These are phyloP conservation scores for Sparus aurata DNA, from an alignment of 2,797 vertebrate genomes.

Conservation along the genomic window DNA sequence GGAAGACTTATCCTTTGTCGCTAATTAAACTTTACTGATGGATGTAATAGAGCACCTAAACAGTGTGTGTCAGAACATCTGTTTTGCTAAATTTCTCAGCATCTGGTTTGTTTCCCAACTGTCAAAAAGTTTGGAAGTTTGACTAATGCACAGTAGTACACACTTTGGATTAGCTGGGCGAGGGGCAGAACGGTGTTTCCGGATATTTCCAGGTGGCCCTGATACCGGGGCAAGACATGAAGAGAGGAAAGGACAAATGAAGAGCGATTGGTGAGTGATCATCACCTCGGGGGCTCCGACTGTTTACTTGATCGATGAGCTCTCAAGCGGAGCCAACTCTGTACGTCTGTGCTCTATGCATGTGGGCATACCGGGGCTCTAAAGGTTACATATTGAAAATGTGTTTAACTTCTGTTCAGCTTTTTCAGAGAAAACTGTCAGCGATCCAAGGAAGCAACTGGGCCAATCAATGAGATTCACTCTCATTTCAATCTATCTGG, in stretches of 20 bases:
- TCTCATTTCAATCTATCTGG: conserved; percentile 27
- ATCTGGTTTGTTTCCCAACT: conserved; percentile 52
- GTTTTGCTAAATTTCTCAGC: conserved; percentile 20
- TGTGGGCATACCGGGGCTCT: conserved; percentile 1
- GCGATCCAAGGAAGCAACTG: neutral
- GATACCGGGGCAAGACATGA: conserved; percentile 16
- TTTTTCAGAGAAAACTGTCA: neutral
- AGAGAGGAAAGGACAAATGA: conserved; percentile 16
- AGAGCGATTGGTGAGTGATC: conserved; percentile 20
- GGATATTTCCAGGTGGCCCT: conserved; percentile 29
- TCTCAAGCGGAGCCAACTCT: neutral
- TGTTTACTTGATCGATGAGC: conserved; percentile 67
- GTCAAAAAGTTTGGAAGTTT: conserved; percentile 38
- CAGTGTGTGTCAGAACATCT: conserved; percentile 41
- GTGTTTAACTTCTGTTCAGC: conserved; percentile 11
- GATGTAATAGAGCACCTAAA: conserved; percentile 2
- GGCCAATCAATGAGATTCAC: neutral
- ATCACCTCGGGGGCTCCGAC: conserved; percentile 47
- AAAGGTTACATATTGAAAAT: neutral
- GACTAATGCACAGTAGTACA: conserved; percentile 15
- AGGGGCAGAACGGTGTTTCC: conserved; percentile 23
- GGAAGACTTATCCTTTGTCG: neutral
- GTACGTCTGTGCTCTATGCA: neutral
- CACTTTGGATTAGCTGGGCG: conserved; percentile 5
- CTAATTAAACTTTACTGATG: conserved; percentile 9